Evolutionary conservation across 2,888 invertebrate species (phyloP).

Genomic region (Scaptomyza flava): DNA sequence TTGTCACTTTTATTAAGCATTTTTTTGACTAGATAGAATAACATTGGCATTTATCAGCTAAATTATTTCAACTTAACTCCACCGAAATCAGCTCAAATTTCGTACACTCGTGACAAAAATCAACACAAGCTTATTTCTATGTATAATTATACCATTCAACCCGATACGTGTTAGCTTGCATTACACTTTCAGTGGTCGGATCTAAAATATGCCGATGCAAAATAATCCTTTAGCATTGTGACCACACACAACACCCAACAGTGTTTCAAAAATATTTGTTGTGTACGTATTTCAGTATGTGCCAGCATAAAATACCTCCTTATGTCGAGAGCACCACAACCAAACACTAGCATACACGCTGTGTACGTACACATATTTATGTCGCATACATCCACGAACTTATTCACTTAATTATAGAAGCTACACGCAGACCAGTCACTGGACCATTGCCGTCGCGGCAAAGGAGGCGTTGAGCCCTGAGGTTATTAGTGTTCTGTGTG

Average conservation of each 20-base stretch:
- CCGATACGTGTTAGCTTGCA: background rate
- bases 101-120: background rate
- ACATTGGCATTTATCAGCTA: background rate
- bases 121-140: background rate
- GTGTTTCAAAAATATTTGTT: conserved; percentile 34
- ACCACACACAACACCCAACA: background rate
- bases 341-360: conserved; percentile 27
- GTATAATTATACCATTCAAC: conserved; percentile 8
- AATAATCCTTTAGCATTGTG: conserved; percentile 4
- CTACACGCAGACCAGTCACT: conserved; percentile 66
- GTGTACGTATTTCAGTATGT: conserved; percentile 45
- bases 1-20: conserved; percentile 1
- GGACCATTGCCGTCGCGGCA: conserved; percentile 31
- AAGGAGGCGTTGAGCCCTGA: conserved; percentile 10
- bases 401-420: conserved; percentile 78
- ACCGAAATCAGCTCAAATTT: background rate
- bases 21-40: conserved; percentile 1
- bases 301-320: conserved; percentile 54
- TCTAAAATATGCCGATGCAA: conserved; percentile 15
- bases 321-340: conserved; percentile 21
- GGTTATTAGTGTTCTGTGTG: conserved; percentile 4
- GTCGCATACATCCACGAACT: background rate
- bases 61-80: background rate
- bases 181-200: conserved; percentile 7
- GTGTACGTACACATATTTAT: background rate